Evolutionary conservation across 2,888 invertebrate species (phyloP), one percentile per base, ranked within the genome.

Genomic region (Automeris io): DNA sequence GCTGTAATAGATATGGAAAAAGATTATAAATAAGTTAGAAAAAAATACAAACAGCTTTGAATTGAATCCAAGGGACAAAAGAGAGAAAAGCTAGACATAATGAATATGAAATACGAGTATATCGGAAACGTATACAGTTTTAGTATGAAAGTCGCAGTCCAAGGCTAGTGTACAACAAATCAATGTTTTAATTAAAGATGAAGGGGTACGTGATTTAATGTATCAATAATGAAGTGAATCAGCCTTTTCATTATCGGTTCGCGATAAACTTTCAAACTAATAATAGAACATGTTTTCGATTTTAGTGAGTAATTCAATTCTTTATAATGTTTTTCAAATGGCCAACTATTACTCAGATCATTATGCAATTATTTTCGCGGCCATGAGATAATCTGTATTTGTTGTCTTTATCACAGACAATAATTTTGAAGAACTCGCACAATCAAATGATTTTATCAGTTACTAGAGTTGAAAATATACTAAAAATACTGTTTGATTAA

Each of bases 221-320:
- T 29, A 16, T 29, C 13, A 29, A 29, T 29, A 29, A 29, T 29
- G n/a, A 29, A 16, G 3, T 29, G 29, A 29, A n/a, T 29, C 29
- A 29, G 29, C 29, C 29, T 16, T 29, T 29, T 29, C 16, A 16
- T 29, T 29, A 29, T 29, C 29, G 13, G 5, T 6, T 3, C 13
- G 2, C 29, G 16, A 29, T 29, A 29, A 29, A 29, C 29, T 29
- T 29, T 29, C 29, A 9, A 16, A 5, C 29, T 29, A 29, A 8
- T 29, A 29, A 29, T 29, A 29, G 29, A 29, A 29, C 29, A 29
- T 29, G 29, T 29, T 29, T 29, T 29, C 16, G 13, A 16, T 29
- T 7, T 29, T 29, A 29, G 29, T 29, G 29, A 29, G 29, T 29
- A 29, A 29, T 29, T 29, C 8, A 9, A 5, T 29, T 29, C 16